Percentiles rank a stretch among this genome's conserved stretches.
Conservation (phyloP, 2,113 vertebrate genomes). For the Poeciliopsis occidentalis region DNA sequence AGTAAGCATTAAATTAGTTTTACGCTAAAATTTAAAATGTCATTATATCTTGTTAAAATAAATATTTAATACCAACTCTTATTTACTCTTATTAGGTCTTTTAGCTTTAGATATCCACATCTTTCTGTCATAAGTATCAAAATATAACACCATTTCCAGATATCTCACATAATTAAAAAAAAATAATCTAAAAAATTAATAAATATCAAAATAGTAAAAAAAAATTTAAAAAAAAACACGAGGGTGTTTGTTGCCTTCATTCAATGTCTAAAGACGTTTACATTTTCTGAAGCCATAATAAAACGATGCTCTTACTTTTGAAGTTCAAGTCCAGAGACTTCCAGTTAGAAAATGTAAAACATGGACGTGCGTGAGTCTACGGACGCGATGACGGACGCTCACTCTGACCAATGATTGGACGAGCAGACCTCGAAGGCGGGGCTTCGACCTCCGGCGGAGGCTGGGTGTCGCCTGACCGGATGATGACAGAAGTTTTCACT, state of each 20-base stretch:
- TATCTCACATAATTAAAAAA: background rate
- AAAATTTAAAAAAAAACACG: too few species aligned
- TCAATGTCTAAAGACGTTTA: too few species aligned
- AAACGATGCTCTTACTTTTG: too few species aligned
- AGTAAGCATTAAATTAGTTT: too few species aligned
- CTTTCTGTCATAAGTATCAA: background rate
- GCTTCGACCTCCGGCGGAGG: conserved; percentile 46
- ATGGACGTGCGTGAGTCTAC: background rate
- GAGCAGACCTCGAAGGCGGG: conserved; percentile 30
- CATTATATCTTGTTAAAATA: background rate
- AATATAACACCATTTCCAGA: background rate
- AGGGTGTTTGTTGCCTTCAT: too few species aligned
- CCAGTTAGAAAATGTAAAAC: too few species aligned
- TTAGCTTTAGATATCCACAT: background rate
- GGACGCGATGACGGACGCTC: conserved; percentile 30
- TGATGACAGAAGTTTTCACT: conserved; percentile 76
- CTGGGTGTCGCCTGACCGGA: conserved; percentile 83
- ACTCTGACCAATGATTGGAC: conserved; percentile 50
- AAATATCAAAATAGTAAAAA: background rate
- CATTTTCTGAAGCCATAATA: too few species aligned
- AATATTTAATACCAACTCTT: background rate
- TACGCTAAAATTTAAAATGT: too few species aligned
- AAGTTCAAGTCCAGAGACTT: too few species aligned
- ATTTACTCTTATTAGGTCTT: background rate
- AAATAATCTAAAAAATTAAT: background rate